Percentiles rank a stretch among this genome's conserved stretches.
Evolutionary conservation across 2,113 vertebrate species (phyloP).

Genomic region (Actinemys pallida): DNA sequence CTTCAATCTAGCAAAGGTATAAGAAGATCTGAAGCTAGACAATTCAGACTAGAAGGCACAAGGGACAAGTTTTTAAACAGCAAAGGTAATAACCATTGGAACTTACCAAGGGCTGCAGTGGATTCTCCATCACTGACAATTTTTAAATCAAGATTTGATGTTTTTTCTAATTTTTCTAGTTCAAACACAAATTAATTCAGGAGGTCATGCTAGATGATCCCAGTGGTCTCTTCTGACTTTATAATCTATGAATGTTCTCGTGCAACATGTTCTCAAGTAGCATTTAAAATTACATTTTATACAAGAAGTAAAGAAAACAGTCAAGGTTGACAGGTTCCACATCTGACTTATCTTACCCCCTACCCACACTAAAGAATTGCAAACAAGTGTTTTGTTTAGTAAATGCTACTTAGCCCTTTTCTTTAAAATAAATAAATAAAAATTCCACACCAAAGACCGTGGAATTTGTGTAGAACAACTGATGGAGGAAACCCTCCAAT

Average conservation of each 20-base stretch:
- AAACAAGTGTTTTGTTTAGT: neutral
- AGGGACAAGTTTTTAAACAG: too few relatives aligned
- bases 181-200: neutral
- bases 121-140: neutral
- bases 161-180: neutral
- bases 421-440: neutral
- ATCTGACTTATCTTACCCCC: neutral
- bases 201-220: neutral
- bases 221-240: neutral
- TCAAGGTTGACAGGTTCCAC: neutral
- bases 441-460: neutral
- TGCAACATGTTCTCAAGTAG: neutral
- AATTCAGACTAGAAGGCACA: too few relatives aligned
- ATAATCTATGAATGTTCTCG: neutral
- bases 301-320: neutral
- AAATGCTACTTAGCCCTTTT: neutral
- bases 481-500: neutral
- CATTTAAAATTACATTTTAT: neutral
- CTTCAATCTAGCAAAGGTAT: too few relatives aligned
- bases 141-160: neutral
- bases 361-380: neutral
- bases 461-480: neutral
- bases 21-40: too few relatives aligned
- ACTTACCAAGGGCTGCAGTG: neutral
- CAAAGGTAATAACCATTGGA: neutral